Base-by-base conservation (phyloP, 1,140 invertebrate genomes). In the Drosophila virilis region DNA sequence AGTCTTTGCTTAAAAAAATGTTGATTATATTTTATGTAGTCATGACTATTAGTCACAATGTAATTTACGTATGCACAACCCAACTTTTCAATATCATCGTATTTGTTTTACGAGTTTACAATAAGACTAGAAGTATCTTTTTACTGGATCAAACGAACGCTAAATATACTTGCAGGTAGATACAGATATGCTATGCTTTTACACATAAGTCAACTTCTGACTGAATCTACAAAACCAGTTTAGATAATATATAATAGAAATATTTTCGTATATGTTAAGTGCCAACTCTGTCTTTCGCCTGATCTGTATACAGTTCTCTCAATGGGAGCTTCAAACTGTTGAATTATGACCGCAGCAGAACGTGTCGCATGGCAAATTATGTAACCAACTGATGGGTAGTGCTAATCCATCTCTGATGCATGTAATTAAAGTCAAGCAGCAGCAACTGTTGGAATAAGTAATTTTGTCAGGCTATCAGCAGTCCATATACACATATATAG, bases 361-460 rank as follows among this genome's bases (percentile, higher is more conserved):
- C 77, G 79, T 70, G 74, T 42, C 70, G 42, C 74, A 59, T 60
- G 22, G 9, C 32, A 65, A 59, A 48, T 68, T 8, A 33, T 48
- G 28, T 37, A 51, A 15, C 40, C 60, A 66, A 15, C 59, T 55
- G 48, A 32, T 33, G 33, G 59, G 9, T 17, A 10, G 48, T n/a
- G 51, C 12, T 13, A 35, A 33, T 38, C 8, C 58, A 54, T 62
- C 40, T 52, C 35, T 69, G 65, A 74, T 74, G 52, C 65, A 74
- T 66, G 83, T 76, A 82, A 86, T 82, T 83, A 82, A 88, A 86
- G 79, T 77, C 76, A 88, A 88, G 83, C 72, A 82, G 77, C 76
- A 77, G 73, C 57, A 79, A 74, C 78, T 74, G 64, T 80, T 70
- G 65, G 74, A 77, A 74, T 74, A 78, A 61, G 51, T 72, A 28